phyloP scores from a whole-genome alignment of 2,113 vertebrate species.

The Xenus cinereus region DNA sequence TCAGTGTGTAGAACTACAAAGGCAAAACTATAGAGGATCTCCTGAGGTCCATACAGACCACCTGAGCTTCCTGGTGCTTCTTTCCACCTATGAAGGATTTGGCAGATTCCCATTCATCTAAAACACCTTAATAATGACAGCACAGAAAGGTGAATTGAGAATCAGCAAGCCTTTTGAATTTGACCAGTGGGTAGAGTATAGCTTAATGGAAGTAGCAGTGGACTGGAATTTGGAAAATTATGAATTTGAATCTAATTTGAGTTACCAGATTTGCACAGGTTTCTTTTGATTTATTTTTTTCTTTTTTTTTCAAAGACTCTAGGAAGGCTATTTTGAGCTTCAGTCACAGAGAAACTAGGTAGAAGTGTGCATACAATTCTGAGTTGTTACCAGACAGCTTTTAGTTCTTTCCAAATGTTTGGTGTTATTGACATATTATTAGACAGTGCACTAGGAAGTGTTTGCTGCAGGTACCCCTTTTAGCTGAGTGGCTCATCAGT shows the following conservation, averaged over 20 bases:
- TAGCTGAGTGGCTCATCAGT: not conserved
- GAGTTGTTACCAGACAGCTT: not conserved
- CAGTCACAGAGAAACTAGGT: not conserved
- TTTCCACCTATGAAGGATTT: not conserved
- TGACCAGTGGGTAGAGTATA: not conserved
- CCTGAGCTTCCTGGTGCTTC: not conserved
- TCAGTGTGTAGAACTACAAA: not conserved
- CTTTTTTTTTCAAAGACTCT: not conserved
- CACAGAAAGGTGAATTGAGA: not conserved
- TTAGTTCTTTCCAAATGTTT: not conserved
- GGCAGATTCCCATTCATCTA: not conserved
- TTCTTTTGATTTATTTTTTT: not conserved
- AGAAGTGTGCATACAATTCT: not conserved
- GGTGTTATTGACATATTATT: not conserved
- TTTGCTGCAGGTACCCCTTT: not conserved
- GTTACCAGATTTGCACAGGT: accelerated
- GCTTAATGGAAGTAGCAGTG: not conserved
- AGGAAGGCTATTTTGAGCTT: not conserved
- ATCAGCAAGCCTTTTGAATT: not conserved
- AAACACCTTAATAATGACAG: not conserved
- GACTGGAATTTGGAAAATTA: not conserved
- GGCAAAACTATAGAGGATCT: not conserved
- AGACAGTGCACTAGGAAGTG: not conserved
- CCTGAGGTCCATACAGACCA: not conserved
- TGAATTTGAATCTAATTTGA: not conserved